Base-by-base conservation (phyloP, 30 jellyfish, hydroid and myxozoan species). In the Catostylus mosaicus region DNA sequence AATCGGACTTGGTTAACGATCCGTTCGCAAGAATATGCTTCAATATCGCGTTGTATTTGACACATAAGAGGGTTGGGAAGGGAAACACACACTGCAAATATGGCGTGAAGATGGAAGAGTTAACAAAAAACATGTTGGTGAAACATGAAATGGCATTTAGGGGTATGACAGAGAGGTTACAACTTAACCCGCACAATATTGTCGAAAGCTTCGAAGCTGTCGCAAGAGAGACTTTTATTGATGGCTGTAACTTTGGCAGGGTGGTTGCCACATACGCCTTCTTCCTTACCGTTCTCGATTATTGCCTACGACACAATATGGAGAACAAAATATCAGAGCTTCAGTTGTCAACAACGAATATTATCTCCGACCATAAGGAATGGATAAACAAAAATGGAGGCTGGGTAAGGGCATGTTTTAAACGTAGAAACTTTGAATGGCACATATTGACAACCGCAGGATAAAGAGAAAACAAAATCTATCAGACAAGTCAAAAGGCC, bases 181-280 rank as follows among this genome's bases (percentile, higher is more conserved):
- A 40, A 20, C 47, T 86, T 10, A 86, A 62, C 29, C 35, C 30
- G 19, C 57, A 66, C 6, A 86, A 50, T 48, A 56, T 75, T 14
- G 56, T 33, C 26, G 83, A 37, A 22, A 60, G 69, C 32, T 77
- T 69, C 40, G 80, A 76, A 51, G 78, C 88, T 0, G 85, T 77
- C 4, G 68, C 23, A 43, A 32, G 47, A 14, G 90, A 86, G 37
- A 54, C 75, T 16, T 80, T 86, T 22, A 36, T 10, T 2, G 90
- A 68, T 12, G 90, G 83, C 30, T 75, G 90, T 61, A 86, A 77
- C 47, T 78, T 75, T 51, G 96, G 96, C 8, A 43, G 96, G 35
- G 46, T 86, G 3, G 96, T 86, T 20, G 85, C 96, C 8, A 29
- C 79, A 0, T 86, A 75, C 61, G 87, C 96, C 22, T 66, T 86